These are phyloP conservation scores for Cephus cinctus DNA, from an alignment of 1,140 invertebrate genomes.

Conservation along the genomic window DNA sequence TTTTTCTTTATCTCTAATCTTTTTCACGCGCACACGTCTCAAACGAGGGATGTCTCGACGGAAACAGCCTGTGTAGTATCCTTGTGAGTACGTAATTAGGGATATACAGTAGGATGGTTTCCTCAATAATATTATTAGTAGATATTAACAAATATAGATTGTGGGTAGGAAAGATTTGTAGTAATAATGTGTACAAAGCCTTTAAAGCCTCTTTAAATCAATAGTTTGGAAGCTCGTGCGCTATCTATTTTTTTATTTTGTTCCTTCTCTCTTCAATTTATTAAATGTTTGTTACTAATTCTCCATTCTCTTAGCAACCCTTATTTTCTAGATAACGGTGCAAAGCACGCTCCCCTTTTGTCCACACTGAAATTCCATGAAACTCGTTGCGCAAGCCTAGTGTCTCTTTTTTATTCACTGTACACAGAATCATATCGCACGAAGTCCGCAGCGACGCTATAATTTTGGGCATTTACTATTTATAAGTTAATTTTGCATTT, in stretches of 20 bases:
- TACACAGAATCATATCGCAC: background rate
- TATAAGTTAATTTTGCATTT: background rate
- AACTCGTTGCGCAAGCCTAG: background rate
- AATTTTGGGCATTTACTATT: background rate
- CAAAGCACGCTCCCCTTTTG: background rate
- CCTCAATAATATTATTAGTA: conserved; percentile 24
- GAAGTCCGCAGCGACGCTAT: background rate
- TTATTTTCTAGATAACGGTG: background rate
- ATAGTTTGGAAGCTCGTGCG: conserved; percentile 26
- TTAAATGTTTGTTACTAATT: conserved; percentile 1
- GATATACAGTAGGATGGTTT: conserved; percentile 23
- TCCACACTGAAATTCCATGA: background rate
- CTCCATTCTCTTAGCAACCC: background rate
- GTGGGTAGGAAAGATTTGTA: conserved; percentile 20
- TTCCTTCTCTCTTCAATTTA: conserved; percentile 1
- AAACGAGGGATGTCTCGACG: conserved; percentile 12
- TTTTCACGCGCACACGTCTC: background rate
- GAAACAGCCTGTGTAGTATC: conserved; percentile 21
- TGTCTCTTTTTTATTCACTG: background rate
- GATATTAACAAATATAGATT: conserved; percentile 22
- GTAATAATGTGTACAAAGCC: conserved; percentile 25
- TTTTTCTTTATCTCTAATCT: conserved; percentile 8
- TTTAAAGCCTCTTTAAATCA: conserved; percentile 21
- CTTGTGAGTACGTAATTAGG: conserved; percentile 13
- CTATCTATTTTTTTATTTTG: conserved; percentile 7